These are phyloP conservation scores for Darevskia mixta DNA, from an alignment of 2,797 vertebrate species.

Conservation along the genomic window DNA sequence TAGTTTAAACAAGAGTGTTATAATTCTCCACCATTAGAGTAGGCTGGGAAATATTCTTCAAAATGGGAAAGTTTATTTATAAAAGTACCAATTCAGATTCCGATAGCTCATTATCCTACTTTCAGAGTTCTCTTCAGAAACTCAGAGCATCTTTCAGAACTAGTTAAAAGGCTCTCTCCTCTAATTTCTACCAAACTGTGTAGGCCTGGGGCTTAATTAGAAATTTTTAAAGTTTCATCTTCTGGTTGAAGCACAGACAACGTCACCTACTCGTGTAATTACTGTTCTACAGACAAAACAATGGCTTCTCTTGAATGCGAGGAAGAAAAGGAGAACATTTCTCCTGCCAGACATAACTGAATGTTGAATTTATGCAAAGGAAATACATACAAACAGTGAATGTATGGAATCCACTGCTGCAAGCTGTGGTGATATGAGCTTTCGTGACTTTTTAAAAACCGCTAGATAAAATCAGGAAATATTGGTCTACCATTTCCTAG, in stretches of 20 bases:
- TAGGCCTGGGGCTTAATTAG: neutral
- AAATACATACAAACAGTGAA: neutral
- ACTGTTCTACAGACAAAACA: neutral
- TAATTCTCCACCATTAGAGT: neutral
- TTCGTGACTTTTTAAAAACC: neutral
- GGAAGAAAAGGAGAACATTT: neutral
- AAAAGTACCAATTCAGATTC: neutral
- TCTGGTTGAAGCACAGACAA: neutral
- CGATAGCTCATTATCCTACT: conserved; percentile 2
- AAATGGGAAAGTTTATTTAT: conserved; percentile 6
- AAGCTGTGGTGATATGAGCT: neutral
- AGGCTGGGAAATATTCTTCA: conserved; percentile 1
- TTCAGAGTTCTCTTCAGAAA: neutral
- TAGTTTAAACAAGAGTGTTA: neutral
- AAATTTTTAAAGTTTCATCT: conserved; percentile 1
- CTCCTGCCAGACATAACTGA: neutral
- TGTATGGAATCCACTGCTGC: neutral
- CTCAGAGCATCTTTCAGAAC: neutral
- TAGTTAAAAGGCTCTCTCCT: neutral
- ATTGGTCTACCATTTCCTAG: neutral
- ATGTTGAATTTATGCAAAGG: neutral
- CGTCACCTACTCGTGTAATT: neutral
- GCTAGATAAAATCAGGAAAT: neutral
- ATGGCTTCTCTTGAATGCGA: neutral
- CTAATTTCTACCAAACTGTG: conserved; percentile 8